Evolutionary conservation across 2,113 vertebrate genomes (phyloP), one percentile per base, ranked within the genome.

Genomic region (Barnardius zonarius): DNA sequence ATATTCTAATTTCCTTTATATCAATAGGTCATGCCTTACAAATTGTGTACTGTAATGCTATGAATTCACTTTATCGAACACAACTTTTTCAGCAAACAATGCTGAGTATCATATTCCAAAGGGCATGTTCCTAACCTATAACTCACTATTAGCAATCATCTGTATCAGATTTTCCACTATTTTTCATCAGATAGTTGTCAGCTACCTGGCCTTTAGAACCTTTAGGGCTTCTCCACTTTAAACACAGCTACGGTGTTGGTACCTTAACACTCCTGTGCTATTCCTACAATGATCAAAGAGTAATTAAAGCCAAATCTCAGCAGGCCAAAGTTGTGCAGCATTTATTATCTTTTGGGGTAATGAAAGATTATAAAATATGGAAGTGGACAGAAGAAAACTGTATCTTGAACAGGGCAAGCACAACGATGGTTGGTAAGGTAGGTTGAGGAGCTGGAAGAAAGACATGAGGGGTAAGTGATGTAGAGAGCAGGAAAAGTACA

Each of bases 31-130:
- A 37, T 46, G 35, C 17, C 48, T 86, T 43, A 83, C 37, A 88
- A 80, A 30, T 27, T 39, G 6, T 54, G 5, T 55, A 76, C 31
- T 28, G 10, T 30, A 61, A 61, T 0, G 0, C 31, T 77, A 27
- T 28, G 37, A 59, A 73, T 88, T 72, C 52, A 43, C 39, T 74
- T 20, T n/a, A 59, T 54, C 33, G 76, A 83, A 55, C 30, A 64
- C 3, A 3, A 68, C 12, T 72, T 31, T 18, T 68, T 73, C 80
- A 68, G 41, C 30, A 80, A 83, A 80, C 9, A 55, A 59, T n/a
- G 30, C 57, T 41, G 19, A 70, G 15, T 43, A 7, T 41, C 3
- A 2, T n/a, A 24, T 61, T 86, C 39, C 27, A 77, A 57, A 86
- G 68, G 59, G 5, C 11, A 61, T 2, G 0, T 69, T 81, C 16